These are phyloP conservation scores for Drosophila azteca DNA, from an alignment of 1,140 invertebrate genomes.

Conservation along the genomic window DNA sequence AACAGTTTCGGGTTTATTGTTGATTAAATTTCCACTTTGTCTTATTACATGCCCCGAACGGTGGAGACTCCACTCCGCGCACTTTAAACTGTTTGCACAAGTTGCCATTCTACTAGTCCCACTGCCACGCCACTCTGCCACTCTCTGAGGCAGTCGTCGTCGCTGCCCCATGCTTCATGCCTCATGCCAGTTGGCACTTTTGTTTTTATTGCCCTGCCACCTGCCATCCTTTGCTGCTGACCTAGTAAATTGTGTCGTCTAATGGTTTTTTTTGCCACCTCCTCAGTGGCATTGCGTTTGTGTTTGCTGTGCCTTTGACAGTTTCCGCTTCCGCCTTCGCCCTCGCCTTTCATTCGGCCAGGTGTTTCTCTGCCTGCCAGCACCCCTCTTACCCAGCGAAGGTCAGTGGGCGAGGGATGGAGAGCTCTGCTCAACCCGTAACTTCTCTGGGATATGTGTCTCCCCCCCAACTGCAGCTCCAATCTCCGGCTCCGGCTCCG, in stretches of 20 bases:
- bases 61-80: constrained; percentile 13
- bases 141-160: neutral
- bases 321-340: constrained; percentile 66
- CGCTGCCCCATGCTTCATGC: neutral
- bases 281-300: constrained; percentile 25
- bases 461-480: constrained; percentile 18
- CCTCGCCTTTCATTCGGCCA: constrained; percentile 29
- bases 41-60: constrained; percentile 40
- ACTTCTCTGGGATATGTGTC: neutral
- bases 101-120: constrained; percentile 19
- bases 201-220: constrained; percentile 65
- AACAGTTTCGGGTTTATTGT: constrained; percentile 62
- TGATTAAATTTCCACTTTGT: constrained; percentile 69
- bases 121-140: constrained; percentile 47
- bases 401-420: neutral
- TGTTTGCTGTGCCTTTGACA: constrained; percentile 72
- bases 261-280: constrained; percentile 58
- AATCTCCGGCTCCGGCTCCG: neutral
- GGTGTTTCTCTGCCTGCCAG: constrained; percentile 33
- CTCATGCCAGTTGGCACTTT: constrained; percentile 44
- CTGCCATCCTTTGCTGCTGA: constrained; percentile 56
- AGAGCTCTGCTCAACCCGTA: constrained; percentile 12
- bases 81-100: constrained; percentile 70
- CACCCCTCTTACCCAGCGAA: constrained; percentile 22
- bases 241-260: constrained; percentile 71